Evolutionary conservation across 2,888 invertebrate genomes (phyloP).

Genomic region (Caenorhabditis sp.): DNA sequence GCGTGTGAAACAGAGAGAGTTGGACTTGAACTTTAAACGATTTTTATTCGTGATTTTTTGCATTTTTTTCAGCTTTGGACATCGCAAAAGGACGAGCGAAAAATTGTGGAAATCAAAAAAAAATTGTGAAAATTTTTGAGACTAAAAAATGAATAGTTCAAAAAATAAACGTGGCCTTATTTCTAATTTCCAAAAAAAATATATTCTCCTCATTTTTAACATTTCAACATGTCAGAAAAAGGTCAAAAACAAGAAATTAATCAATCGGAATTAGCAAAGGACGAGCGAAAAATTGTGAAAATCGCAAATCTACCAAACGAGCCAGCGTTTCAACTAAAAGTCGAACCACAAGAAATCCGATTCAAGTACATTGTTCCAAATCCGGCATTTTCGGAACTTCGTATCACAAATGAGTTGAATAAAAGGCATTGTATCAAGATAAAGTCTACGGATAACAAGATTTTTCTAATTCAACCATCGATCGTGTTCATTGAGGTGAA

Average conservation of each 20-base stretch:
- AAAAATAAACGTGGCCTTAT: too few relatives aligned
- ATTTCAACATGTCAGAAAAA: neutral
- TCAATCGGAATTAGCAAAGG: too few relatives aligned
- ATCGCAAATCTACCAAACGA: neutral
- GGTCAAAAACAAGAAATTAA: neutral
- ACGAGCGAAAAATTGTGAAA: neutral
- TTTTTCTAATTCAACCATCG: neutral
- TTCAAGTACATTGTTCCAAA: neutral
- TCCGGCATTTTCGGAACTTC: slow-evolving; percentile 1
- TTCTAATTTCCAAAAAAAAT: too few relatives aligned
- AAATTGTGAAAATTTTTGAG: too few relatives aligned
- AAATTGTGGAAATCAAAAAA: neutral
- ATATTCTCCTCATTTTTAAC: slow-evolving; percentile 1
- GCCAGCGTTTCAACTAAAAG: neutral
- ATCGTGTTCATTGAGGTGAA: neutral
- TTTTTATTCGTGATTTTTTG: too few relatives aligned
- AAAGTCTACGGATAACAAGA: neutral
- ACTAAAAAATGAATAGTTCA: too few relatives aligned
- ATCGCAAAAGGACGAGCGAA: neutral
- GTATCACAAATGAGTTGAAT: neutral
- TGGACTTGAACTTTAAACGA: too few relatives aligned
- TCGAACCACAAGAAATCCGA: neutral
- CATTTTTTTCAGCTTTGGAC: too few relatives aligned
- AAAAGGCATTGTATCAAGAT: neutral
- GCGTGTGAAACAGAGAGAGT: too few relatives aligned